These are phyloP conservation scores for Mus spicilegus DNA, from an alignment of 2,113 vertebrate species.

Conservation along the genomic window DNA sequence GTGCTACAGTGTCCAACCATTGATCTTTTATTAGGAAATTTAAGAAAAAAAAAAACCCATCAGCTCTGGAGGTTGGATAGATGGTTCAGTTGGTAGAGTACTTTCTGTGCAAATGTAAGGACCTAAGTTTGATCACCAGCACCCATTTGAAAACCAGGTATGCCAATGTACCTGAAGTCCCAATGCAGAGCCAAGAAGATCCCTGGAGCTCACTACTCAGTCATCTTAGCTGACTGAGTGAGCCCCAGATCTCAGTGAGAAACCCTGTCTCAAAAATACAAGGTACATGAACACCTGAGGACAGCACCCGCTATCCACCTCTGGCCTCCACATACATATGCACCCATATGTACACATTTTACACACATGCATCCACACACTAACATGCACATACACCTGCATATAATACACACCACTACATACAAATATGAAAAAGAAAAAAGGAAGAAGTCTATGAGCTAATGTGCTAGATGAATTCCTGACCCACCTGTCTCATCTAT, in stretches of 20 bases:
- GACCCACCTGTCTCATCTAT: neutral
- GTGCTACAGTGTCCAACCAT: neutral
- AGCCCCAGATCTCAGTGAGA: neutral
- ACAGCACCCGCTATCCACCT: neutral
- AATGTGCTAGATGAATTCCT: neutral
- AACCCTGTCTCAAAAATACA: neutral
- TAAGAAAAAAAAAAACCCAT: neutral
- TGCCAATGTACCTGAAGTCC: neutral
- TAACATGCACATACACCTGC: neutral
- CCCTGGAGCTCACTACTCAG: neutral
- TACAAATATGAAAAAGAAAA: neutral
- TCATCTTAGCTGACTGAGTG: neutral
- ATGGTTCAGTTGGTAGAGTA: neutral
- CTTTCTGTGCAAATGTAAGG: neutral
- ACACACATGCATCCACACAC: neutral
- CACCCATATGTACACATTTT: neutral
- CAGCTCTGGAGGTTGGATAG: neutral
- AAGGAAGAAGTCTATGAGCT: neutral
- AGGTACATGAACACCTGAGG: neutral
- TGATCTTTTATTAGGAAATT: neutral
- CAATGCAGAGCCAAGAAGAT: neutral
- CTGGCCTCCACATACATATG: neutral
- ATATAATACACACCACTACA: neutral
- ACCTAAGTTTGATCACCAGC: neutral
- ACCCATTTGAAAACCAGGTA: neutral